Evolutionary conservation across 2,113 vertebrate genomes (phyloP), one percentile per base, ranked within the genome.

Genomic region (Crotophaga sulcirostris): DNA sequence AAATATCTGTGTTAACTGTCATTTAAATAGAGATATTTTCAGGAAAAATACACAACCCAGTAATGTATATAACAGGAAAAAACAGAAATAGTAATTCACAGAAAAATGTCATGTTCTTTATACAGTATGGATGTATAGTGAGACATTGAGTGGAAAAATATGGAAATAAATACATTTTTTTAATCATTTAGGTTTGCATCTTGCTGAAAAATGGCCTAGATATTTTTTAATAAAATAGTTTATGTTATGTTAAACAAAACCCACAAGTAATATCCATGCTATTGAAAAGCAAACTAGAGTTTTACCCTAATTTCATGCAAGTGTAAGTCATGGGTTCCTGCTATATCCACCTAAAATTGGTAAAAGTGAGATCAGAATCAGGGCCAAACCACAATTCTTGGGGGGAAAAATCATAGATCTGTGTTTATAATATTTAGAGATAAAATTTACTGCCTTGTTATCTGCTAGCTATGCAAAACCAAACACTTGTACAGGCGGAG

Each of bases 401-500:
- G 31, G 73, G 68, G 14, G 18, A 4, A 42, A 56, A 54, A 16
- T 51, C n/a, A 20, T 67, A 89, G 58, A 56, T 87, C 64, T 79
- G 13, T 80, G 94, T 92, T 94, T 92, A 93, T 87, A 96, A 94
- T 91, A 96, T 95, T 96, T 77, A 96, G 76, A 92, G 87, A 94
- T 97, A 97, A 97, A 93, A 93, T 96, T 96, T 97, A 97, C 90
- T 96, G 86, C 91, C 92, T 72, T 98, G 91, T 97, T 98, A 97
- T 97, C 95, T 92, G 74, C 75, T 85, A 96, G 83, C 44, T 91
- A 94, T 96, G 96, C 93, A 94, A 96, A 97, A 97, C 55, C 95
- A 97, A 95, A 96, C 91, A 93, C 95, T 93, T 70, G 77, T 93
- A 75, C 95, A 52, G 95, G 94, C 94, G 97, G 97, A 98, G 98